Base-by-base conservation (phyloP, 2,797 vertebrate species). In the Cuniculus paca region DNA sequence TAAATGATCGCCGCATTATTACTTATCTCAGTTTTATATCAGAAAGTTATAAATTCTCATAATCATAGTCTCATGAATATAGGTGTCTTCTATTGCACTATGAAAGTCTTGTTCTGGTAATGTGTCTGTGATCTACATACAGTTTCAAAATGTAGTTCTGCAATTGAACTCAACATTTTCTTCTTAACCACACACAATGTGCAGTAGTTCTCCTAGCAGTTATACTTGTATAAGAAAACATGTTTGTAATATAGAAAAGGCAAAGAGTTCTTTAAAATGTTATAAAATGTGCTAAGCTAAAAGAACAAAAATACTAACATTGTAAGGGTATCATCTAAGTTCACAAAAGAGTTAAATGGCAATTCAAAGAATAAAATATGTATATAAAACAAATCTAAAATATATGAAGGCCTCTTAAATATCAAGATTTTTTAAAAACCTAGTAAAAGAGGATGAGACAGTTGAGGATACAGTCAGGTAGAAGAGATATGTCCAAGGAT, bases 211-310 rank as follows among this genome's bases (percentile, higher is more conserved):
- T 90, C 36, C n/a, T 20, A 24, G 22, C 42, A 75, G 2, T 45
- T 48, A 6, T 26, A 28, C 13, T 48, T 48, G 20, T 58, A 42
- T 83, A 89, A 48, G 75, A 86, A 93, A 95, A 83, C 3, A 31
- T 45, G 6, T 86, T 91, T 88, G 17, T 82, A 7, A 70, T 68
- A 60, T 75, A 6, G 39, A 84, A 19, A 70, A 92, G 34, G 28
- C 12, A 63, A 93, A 82, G 39, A 68, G 42, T 70, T 93, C 63
- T 86, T 84, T 45, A 72, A 20, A 13, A 68, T 52, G 77, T 93
- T 81, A 88, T 10, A 63, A 70, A 79, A 86, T 91, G 3, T 16
- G 22, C 10, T 72, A 87, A 61, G 34, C 2, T 58, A 45, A 48
- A 74, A 42, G 68, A 92, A 88, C 81, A 75, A 10, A 28, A 31